Percentiles rank a stretch among this genome's conserved stretches.
phyloP scores from a whole-genome alignment of 2,797 vertebrate genomes.

The Nothura maculosa region DNA sequence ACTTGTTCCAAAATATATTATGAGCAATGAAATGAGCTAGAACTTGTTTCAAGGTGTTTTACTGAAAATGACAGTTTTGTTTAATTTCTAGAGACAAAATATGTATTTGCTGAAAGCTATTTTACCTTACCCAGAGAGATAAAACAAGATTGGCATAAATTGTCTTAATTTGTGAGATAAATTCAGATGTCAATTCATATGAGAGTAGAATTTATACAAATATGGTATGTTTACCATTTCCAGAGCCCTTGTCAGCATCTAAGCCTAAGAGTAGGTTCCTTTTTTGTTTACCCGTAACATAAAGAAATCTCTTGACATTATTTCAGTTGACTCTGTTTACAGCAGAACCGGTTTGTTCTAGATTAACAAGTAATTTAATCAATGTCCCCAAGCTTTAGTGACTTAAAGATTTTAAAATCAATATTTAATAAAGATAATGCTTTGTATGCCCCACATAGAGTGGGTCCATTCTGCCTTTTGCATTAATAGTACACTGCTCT shows the following conservation, averaged over 20 bases:
- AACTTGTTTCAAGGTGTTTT: not conserved
- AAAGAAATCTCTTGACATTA: conserved; percentile 44
- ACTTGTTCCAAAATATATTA: not conserved
- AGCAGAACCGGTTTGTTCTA: conserved; percentile 52
- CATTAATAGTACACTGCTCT: conserved; percentile 23
- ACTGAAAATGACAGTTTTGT: not conserved
- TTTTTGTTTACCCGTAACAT: conserved; percentile 23
- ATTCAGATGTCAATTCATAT: conserved; percentile 10
- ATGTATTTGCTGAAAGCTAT: conserved; percentile 28
- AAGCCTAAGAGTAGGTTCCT: not conserved
- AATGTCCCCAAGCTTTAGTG: conserved; percentile 56
- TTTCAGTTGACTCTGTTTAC: conserved; percentile 52
- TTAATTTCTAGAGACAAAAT: conserved; percentile 3
- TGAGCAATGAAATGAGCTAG: not conserved
- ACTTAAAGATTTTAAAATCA: conserved; percentile 75
- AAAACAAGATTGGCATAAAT: conserved; percentile 1
- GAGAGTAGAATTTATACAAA: not conserved
- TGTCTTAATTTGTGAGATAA: conserved; percentile 15
- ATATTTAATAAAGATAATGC: conserved; percentile 79
- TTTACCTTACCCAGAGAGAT: not conserved
- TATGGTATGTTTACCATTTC: not conserved
- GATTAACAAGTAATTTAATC: conserved; percentile 74
- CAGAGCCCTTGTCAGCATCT: not conserved
- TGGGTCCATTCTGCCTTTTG: conserved; percentile 20
- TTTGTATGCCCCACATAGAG: conserved; percentile 56